A percentile compares a stretch with the other conserved stretches of the same genome.
These are phyloP conservation scores for Lepidotrigona ventralis DNA, from an alignment of 1,140 invertebrate genomes.

Conservation along the genomic window DNA sequence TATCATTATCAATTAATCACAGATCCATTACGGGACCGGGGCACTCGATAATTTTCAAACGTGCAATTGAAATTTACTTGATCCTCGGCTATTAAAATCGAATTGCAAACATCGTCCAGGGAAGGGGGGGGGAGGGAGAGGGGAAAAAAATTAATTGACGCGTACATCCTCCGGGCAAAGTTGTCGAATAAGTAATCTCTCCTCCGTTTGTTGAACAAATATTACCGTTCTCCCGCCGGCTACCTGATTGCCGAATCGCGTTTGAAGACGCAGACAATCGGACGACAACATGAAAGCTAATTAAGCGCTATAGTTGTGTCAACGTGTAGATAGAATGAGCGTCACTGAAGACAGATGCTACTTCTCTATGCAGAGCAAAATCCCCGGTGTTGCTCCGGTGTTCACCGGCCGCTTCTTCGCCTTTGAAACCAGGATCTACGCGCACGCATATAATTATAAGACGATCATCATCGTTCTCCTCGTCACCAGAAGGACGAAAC, in stretches of 20 bases:
- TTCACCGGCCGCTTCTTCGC: constrained; percentile 27
- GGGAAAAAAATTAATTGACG: not conserved
- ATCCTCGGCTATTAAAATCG: not conserved
- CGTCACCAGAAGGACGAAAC: constrained; percentile 21
- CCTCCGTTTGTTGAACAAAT: too few relatives aligned
- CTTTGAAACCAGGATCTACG: constrained; percentile 47
- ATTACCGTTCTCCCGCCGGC: too few relatives aligned
- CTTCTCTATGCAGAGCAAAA: constrained; percentile 67
- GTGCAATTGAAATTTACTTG: not conserved
- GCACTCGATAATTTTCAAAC: too few relatives aligned
- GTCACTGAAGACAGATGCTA: constrained; percentile 65
- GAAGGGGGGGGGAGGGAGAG: too few relatives aligned
- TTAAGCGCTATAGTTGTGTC: not conserved
- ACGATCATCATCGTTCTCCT: constrained; percentile 64
- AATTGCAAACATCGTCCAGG: not conserved
- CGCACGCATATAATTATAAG: constrained; percentile 67
- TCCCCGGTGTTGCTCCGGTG: constrained; percentile 45
- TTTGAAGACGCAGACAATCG: not conserved
- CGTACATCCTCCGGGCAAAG: not conserved
- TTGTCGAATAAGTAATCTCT: not conserved
- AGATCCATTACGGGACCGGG: not conserved
- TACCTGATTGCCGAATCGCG: not conserved
- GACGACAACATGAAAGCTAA: not conserved
- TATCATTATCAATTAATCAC: constrained; percentile 13
- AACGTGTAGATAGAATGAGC: constrained; percentile 36